phyloP scores from a whole-genome alignment of 2,888 invertebrate species.

The Apamea crenata region DNA sequence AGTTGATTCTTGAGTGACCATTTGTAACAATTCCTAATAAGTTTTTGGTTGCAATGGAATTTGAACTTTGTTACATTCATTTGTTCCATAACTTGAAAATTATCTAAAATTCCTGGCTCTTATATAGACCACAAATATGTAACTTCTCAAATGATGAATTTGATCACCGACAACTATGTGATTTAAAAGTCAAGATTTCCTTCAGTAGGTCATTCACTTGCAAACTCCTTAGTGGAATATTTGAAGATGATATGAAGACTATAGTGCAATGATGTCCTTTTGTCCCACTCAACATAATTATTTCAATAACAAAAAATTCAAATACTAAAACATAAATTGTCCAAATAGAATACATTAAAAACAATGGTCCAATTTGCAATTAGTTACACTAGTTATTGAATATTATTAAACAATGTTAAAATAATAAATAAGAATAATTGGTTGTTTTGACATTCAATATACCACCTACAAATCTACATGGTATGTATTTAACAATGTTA shows the following conservation, averaged over 20 bases:
- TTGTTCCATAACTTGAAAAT: background rate
- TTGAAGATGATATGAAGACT: background rate
- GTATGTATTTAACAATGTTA: background rate
- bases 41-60: background rate
- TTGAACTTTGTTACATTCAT: background rate
- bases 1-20: background rate
- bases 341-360: background rate
- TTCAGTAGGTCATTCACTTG: background rate
- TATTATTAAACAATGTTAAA: background rate
- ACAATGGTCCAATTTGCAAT: conserved; percentile 25
- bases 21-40: background rate
- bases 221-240: background rate
- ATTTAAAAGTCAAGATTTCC: background rate
- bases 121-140: background rate
- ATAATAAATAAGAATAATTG: conserved; percentile 5
- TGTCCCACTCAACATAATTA: background rate
- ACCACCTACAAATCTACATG: conserved; percentile 1
- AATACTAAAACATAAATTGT: background rate
- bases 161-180: background rate
- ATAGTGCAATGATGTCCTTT: conserved; percentile 11
- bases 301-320: background rate
- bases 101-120: background rate
- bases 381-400: conserved; percentile 18
- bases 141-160: background rate
- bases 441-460: background rate